Conservation (phyloP, 2,888 invertebrate species). For the Watsonalla binaria region DNA sequence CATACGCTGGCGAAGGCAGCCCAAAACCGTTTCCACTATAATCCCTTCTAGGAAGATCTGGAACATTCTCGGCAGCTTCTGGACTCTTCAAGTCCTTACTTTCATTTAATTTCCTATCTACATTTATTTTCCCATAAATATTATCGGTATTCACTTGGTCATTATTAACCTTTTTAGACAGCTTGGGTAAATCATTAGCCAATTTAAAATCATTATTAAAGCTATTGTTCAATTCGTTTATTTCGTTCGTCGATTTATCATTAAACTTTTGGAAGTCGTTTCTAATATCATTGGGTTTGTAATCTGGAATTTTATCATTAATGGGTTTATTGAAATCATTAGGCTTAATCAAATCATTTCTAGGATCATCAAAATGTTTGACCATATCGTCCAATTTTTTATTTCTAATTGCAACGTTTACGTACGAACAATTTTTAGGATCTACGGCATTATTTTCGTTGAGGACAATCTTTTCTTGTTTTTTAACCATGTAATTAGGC, state of each 20-base stretch:
- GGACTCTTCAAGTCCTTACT: slow-evolving; percentile 11
- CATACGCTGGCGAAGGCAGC: slow-evolving; percentile 49
- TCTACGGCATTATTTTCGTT: slow-evolving; percentile 62
- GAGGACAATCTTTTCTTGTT: slow-evolving; percentile 63
- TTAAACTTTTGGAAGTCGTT: background rate
- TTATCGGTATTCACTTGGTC: slow-evolving; percentile 56
- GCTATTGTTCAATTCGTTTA: slow-evolving; percentile 2
- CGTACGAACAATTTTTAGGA: slow-evolving; percentile 57
- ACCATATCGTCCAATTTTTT: slow-evolving; percentile 71
- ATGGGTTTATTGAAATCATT: slow-evolving; percentile 11
- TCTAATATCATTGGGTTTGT: background rate
- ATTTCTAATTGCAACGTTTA: slow-evolving; percentile 61
- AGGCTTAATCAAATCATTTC: slow-evolving; percentile 16
- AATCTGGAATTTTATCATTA: background rate
- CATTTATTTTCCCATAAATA: slow-evolving; percentile 65
- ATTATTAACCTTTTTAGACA: slow-evolving; percentile 66
- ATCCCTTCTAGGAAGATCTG: slow-evolving; percentile 9
- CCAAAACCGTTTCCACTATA: slow-evolving; percentile 14
- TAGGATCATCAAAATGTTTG: slow-evolving; percentile 68
- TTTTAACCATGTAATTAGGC: slow-evolving; percentile 81
- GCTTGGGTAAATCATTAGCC: slow-evolving; percentile 19
- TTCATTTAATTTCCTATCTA: slow-evolving; percentile 29
- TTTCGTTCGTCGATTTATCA: slow-evolving; percentile 1
- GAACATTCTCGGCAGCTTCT: slow-evolving; percentile 4
- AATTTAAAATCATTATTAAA: background rate